A percentile compares a stretch with the other conserved stretches of the same genome.
These are phyloP conservation scores for Chionis minor DNA, from an alignment of 2,113 vertebrate genomes.

Conservation along the genomic window DNA sequence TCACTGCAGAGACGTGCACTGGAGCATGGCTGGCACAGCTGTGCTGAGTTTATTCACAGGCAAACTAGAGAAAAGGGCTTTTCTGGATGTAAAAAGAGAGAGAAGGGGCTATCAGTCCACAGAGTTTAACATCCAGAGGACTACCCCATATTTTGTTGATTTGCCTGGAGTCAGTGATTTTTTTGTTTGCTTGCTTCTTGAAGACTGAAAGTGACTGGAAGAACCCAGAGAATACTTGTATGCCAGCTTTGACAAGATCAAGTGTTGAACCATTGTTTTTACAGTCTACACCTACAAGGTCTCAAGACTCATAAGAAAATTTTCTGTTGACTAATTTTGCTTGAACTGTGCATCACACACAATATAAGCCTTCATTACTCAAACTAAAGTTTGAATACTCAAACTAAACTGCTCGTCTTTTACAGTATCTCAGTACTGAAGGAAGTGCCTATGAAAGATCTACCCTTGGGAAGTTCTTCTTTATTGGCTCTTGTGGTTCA, in stretches of 20 bases:
- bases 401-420: background rate
- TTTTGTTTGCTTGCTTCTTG: background rate
- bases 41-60: background rate
- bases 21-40: conserved; percentile 38
- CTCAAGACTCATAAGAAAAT: background rate
- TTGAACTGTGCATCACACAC: background rate
- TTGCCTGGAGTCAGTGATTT: background rate
- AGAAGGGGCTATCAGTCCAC: background rate
- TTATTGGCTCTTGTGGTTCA: background rate
- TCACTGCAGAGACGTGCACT: background rate
- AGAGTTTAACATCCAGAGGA: background rate
- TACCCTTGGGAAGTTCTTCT: background rate
- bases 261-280: background rate
- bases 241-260: background rate
- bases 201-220: background rate
- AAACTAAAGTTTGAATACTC: background rate
- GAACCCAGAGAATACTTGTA: background rate
- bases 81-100: background rate
- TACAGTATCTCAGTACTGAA: background rate
- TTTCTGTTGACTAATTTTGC: background rate
- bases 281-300: rapidly evolving
- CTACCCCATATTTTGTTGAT: background rate
- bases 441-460: background rate
- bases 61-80: background rate
- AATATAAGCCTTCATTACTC: background rate